phyloP scores from a whole-genome alignment of 2,888 invertebrate species.

The Ophion obscuratus region DNA sequence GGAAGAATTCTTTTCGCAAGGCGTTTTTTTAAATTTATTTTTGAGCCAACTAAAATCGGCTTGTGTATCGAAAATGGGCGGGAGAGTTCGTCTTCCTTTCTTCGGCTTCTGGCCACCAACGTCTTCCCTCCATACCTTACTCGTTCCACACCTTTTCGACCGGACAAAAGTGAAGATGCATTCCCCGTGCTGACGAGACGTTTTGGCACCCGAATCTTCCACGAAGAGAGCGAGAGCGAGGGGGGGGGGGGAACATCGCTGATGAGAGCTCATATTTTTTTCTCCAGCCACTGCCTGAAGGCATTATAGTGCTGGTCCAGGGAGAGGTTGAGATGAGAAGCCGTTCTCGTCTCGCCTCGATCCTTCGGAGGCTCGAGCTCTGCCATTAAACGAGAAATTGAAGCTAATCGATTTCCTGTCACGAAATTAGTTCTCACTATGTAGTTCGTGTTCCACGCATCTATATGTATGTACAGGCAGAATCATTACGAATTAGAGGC shows the following conservation, averaged over 20 bases:
- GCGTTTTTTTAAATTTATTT: background rate
- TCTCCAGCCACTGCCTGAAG: background rate
- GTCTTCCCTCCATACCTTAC: background rate
- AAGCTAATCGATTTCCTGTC: conserved; percentile 65
- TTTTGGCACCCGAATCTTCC: conserved; percentile 57
- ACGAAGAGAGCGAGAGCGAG: conserved; percentile 44
- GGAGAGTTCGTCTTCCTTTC: conserved; percentile 7
- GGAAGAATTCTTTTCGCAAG: conserved; percentile 55
- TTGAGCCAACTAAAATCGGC: conserved; percentile 26
- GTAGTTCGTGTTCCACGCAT: background rate
- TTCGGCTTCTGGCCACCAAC: background rate
- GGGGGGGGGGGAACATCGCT: background rate
- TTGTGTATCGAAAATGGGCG: conserved; percentile 57
- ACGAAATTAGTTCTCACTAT: conserved; percentile 59
- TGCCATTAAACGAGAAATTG: conserved; percentile 59
- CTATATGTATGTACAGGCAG: background rate
- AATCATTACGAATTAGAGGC: background rate
- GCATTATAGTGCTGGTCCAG: conserved; percentile 43
- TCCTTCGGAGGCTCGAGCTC: conserved; percentile 15
- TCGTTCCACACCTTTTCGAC: background rate
- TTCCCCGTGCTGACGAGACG: conserved; percentile 62
- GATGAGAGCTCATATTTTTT: conserved; percentile 19
- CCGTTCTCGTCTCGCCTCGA: background rate
- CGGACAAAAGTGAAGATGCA: conserved; percentile 69
- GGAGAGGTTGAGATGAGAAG: conserved; percentile 22